Evolutionary conservation across 2,797 vertebrate genomes (phyloP), one percentile per base, ranked within the genome.

Genomic region (Phaenicophaeus curvirostris): DNA sequence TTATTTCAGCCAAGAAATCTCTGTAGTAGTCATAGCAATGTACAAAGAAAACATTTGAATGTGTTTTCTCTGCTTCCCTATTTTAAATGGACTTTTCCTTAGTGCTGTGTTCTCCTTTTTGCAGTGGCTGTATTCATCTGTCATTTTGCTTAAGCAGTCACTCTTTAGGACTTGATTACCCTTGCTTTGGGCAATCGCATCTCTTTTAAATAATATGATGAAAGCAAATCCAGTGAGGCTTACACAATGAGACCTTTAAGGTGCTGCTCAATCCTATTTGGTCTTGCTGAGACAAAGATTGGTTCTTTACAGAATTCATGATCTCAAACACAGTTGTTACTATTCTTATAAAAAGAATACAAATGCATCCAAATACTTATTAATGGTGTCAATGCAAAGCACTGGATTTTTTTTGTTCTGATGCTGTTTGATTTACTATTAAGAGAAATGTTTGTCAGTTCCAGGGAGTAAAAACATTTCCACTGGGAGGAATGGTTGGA

Each of bases 101-200:
- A 63, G 31, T 63, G 24, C 46, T 46, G 15, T 59, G 42, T 75
- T 93, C 19, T 66, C 30, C 42, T 44, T 65, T 88, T 57, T 87
- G 80, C 50, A 53, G 54, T 73, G 77, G 20, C 66, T 92, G 11
- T 85, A 83, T 71, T 95, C 31, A 90, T 95, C 91, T 91, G 66
- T 96, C 94, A 85, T 91, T 91, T 92, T 94, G 75, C 80, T 95
- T 84, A 82, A 94, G 91, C 87, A 94, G 84, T 92, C 67, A 37
- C 57, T 94, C 78, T 95, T 83, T 92, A 93, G 87, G 87, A 90
- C 65, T 94, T 90, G 94, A 92, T 96, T 94, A 91, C 62, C 53
- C 93, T 95, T 95, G 94, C 97, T 96, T 85, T 96, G 79, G 94
- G 94, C 96, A 95, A 87, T 87, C 55, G 59, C 39, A 91, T 95